Percentiles rank a stretch among this genome's conserved stretches.
phyloP scores from a whole-genome alignment of 2,797 vertebrate genomes.

The Brachyalestes nurse region DNA sequence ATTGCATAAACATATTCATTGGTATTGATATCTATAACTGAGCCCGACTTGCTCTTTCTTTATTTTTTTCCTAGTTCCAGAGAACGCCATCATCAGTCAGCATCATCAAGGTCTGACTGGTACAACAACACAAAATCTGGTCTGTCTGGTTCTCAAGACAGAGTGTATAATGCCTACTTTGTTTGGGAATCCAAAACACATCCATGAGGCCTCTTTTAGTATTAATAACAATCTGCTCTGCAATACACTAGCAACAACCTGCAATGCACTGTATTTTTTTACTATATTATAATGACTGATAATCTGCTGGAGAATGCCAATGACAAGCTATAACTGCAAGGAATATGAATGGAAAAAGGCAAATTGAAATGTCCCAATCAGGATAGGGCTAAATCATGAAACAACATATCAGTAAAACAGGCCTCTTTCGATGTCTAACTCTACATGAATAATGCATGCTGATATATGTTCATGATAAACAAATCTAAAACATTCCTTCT shows the following conservation, averaged over 20 bases:
- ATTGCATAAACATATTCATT: background rate
- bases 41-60: background rate
- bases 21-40: conserved; percentile 6
- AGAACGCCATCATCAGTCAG: conserved; percentile 57
- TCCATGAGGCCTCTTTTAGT: conserved; percentile 5
- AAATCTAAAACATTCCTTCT: conserved; percentile 24
- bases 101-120: conserved; percentile 60
- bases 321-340: background rate
- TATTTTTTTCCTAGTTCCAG: conserved; percentile 48
- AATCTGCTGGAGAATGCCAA: background rate
- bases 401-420: background rate
- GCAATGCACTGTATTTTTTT: conserved; percentile 21
- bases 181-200: background rate
- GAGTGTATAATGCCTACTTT: background rate
- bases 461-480: conserved; percentile 24
- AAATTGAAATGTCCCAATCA: conserved; percentile 9
- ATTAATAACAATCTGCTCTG: conserved; percentile 28
- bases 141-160: conserved; percentile 8
- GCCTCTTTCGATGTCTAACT: conserved; percentile 1
- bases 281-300: background rate
- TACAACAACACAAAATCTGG: background rate
- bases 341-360: background rate
- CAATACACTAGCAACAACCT: background rate
- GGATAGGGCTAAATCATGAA: background rate
- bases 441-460: conserved; percentile 23